Conservation (phyloP, 2,113 vertebrate genomes). For the Calypte anna region DNA sequence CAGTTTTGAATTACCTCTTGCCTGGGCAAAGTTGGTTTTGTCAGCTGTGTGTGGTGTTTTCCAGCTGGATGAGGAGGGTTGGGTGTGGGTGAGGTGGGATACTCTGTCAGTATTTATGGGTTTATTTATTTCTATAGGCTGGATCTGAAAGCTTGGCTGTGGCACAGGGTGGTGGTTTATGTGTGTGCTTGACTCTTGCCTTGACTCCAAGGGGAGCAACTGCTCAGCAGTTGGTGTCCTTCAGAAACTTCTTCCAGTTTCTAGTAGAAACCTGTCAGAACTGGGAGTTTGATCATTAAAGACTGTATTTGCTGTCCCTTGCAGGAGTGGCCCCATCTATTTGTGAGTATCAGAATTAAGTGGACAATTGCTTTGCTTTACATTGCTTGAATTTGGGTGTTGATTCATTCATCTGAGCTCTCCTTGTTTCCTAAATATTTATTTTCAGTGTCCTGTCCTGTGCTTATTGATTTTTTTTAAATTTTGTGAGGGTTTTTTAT, state of each 20-base stretch:
- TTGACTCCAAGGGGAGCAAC: neutral
- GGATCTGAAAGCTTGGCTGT: neutral
- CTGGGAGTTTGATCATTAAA: neutral
- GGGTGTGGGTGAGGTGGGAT: rapidly evolving
- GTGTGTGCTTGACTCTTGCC: neutral
- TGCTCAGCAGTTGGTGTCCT: neutral
- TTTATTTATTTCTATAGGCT: neutral
- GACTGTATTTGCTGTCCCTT: neutral
- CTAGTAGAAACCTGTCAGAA: neutral
- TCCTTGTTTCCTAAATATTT: neutral
- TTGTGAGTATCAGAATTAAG: neutral
- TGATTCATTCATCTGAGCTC: neutral
- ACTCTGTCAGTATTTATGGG: rapidly evolving
- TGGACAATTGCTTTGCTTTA: neutral
- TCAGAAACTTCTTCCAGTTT: neutral
- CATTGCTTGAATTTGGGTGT: neutral
- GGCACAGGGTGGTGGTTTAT: rapidly evolving
- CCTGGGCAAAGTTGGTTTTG: neutral
- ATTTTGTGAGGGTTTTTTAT: no score
- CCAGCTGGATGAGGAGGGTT: neutral
- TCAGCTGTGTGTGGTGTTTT: rapidly evolving
- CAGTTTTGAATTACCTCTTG: rapidly evolving
- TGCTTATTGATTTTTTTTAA: neutral
- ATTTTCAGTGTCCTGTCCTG: neutral
- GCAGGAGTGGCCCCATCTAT: neutral